These are phyloP conservation scores for Petrolisthes manimaculis DNA, from an alignment of 2,888 invertebrate species.

Conservation along the genomic window DNA sequence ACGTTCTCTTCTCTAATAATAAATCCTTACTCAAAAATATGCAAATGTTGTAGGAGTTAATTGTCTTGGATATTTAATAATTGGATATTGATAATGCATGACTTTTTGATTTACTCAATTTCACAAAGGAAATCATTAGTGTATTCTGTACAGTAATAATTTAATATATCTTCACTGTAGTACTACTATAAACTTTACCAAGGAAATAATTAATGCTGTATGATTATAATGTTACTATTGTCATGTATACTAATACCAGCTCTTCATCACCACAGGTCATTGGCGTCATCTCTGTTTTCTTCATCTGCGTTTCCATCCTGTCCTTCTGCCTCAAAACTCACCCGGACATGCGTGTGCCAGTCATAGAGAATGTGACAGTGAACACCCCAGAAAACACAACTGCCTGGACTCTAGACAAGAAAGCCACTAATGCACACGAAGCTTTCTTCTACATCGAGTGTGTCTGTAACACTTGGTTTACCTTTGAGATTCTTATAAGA, in stretches of 20 bases:
- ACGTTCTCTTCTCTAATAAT: no score
- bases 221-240: no score
- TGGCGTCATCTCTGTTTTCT: conserved; percentile 98
- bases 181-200: neutral
- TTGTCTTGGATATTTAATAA: neutral
- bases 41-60: no score
- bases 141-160: neutral
- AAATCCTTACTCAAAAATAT: no score
- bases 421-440: conserved; percentile 94
- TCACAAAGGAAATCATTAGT: neutral
- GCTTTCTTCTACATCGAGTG: conserved; percentile 99
- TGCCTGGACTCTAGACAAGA: conserved; percentile 85
- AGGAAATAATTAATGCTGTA: neutral
- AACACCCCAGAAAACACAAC: conserved; percentile 81
- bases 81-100: neutral
- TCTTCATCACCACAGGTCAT: conserved; percentile 80
- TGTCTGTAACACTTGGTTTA: conserved; percentile 99
- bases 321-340: conserved; percentile 99
- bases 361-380: conserved; percentile 84
- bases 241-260: neutral
- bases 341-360: conserved; percentile 93
- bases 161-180: neutral
- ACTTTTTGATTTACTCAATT: neutral
- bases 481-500: conserved; percentile 91
- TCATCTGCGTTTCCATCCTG: conserved; percentile 98